Evolutionary conservation across 2,797 vertebrate species (phyloP), one percentile per base, ranked within the genome.

Genomic region (Gastrophryne carolinensis): DNA sequence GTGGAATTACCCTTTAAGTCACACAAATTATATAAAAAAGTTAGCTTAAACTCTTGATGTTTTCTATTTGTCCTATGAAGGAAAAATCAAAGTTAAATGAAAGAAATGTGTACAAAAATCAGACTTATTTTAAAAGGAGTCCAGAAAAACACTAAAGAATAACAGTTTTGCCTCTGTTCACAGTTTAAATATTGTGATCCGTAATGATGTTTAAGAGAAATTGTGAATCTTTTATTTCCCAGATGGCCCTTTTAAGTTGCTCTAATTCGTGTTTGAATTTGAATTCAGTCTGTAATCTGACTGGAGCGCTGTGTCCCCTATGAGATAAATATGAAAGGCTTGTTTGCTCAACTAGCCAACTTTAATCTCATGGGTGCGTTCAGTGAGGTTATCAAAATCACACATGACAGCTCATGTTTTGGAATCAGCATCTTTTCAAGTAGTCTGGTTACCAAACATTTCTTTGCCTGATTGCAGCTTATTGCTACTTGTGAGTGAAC

Each of bases 201-300:
- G 60, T 67, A 67, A 58, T 30, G 30, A 75, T 75, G 49, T 67
- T 75, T 75, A 75, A 67, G 72, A 67, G 53, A 67, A 75, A 75
- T 75, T 60, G 41, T 75, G 63, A 67, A 67, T 75, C 21, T 58
- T 74, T 74, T 47, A 67, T 75, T 75, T 75, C 62, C 72, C 72
- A 60, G 29, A 49, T 47, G 63, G 39, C 53, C 37, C 52, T 75
- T 60, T 67, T 67, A 75, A 60, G 53, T 75, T 67, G 15, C 50
- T 50, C 39, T 49, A 37, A 3, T 12, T 67, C 52, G 35, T 29
- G 67, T 67, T 67, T 75, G 15, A 75, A 75, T 75, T 50, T 66
- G 37, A 65, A 58, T 74, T 74, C 50, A 60, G 27, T 57, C 29
- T 60, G 72, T 75, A 75, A 75, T 67, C 63, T 75, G 72, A 74